phyloP scores from a whole-genome alignment of 1,140 invertebrate genomes.

The Penaeus vannamei region DNA sequence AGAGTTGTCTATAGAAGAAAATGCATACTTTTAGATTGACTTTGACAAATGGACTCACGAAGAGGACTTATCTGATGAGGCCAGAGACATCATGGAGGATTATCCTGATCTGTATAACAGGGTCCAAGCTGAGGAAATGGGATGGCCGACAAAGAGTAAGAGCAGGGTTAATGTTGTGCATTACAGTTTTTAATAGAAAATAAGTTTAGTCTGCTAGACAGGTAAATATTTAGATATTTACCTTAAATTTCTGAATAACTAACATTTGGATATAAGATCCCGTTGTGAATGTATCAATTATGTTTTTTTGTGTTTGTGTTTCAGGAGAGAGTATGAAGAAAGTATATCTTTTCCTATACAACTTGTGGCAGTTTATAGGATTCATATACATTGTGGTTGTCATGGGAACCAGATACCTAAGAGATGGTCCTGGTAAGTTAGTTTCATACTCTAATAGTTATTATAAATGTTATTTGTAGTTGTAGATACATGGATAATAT shows the following conservation, averaged over 20 bases:
- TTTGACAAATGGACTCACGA: conserved; percentile 83
- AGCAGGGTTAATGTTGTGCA: not conserved
- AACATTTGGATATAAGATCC: too few relatives aligned
- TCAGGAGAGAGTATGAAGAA: conserved; percentile 83
- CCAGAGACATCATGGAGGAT: conserved; percentile 77
- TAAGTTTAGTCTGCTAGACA: too few relatives aligned
- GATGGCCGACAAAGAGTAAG: conserved; percentile 70
- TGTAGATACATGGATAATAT: too few relatives aligned
- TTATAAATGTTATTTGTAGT: not conserved
- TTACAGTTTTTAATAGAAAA: not conserved
- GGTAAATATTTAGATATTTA: too few relatives aligned
- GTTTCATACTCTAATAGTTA: conserved; percentile 1
- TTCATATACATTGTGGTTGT: conserved; percentile 85
- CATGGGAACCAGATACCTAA: conserved; percentile 82
- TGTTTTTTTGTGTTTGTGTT: conserved; percentile 70
- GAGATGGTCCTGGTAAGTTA: conserved; percentile 79
- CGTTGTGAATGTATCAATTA: not conserved
- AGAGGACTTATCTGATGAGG: conserved; percentile 78
- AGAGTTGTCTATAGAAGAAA: too few relatives aligned
- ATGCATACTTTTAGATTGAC: conserved; percentile 75
- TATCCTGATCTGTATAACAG: conserved; percentile 84
- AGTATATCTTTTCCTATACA: conserved; percentile 91
- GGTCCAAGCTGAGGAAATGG: conserved; percentile 84
- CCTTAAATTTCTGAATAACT: too few relatives aligned
- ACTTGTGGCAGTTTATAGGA: conserved; percentile 91